Evolutionary conservation across 1,140 invertebrate species (phyloP), one percentile per base, ranked within the genome.

Genomic region (Melitaea cinxia): DNA sequence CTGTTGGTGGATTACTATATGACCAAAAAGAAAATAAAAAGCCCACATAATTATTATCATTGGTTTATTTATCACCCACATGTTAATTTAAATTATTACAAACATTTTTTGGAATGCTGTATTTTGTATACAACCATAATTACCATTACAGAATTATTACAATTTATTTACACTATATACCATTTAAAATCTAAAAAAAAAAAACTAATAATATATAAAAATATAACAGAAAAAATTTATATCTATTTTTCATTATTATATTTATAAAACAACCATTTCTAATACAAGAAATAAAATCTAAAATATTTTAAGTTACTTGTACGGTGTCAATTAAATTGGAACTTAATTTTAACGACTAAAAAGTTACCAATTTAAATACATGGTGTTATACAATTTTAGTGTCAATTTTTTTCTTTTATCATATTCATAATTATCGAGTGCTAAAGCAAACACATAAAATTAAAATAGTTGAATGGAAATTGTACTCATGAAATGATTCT

Each of bases 51-150:
- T 68, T 45, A 62, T 56, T 65, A 72, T 73, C 68, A 76, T 78
- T 76, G 73, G 75, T 78, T 78, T 78, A 75, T 71, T 77, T 78
- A 78, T 78, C 70, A 78, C 72, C 64, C 62, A 65, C 47, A 65
- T 17, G 50, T 62, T 47, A 55, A 53, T 45, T 62, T 12, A 54
- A 47, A 61, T 53, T 39, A 61, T 39, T 53, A 42, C n/a, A 47
- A 45, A 54, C 37, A 55, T 21, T 33, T 12, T 54, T 26, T 39
- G 37, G 37, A 62, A 62, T 62, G 60, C 39, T 45, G 24, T 45
- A 53, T 37, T 37, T 24, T 42, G n/a, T n/a, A 33, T 59, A 59
- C 57, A 59, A 59, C 57, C 26, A 10, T 47, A 21, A 12, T 28
- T 24, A 37, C 35, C 9, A 56, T 42, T 42, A 35, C 1, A 30